Percentiles rank a stretch among this genome's conserved stretches.
These are phyloP conservation scores for Acomys russatus DNA, from an alignment of 2,797 vertebrate genomes.

Conservation along the genomic window DNA sequence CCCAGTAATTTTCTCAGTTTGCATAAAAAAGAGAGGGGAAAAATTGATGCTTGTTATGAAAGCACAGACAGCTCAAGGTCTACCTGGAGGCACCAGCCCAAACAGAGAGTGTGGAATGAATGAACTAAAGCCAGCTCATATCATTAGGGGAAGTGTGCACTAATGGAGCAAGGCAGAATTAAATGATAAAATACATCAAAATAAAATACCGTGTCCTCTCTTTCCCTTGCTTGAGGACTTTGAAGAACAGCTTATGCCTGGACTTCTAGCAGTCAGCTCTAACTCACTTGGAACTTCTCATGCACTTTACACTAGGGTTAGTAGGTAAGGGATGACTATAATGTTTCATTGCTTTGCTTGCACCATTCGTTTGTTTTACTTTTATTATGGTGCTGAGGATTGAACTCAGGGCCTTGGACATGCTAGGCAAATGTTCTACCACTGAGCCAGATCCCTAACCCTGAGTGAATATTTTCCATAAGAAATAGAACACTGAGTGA, in stretches of 20 bases:
- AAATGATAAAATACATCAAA: constrained; percentile 42
- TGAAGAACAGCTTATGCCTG: constrained; percentile 3
- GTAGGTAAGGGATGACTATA: not conserved
- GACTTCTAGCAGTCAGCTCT: not conserved
- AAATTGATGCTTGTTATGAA: not conserved
- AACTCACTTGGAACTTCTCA: not conserved
- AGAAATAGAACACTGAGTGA: constrained; percentile 40
- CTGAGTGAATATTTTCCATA: not conserved
- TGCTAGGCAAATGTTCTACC: not conserved
- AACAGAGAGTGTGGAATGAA: not conserved
- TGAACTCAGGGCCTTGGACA: not conserved
- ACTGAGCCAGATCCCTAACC: not conserved
- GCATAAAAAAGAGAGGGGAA: constrained; percentile 8
- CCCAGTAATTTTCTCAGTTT: constrained; percentile 9
- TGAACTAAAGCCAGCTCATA: not conserved
- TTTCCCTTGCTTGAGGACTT: not conserved
- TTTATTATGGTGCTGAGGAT: not conserved
- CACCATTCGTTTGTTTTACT: not conserved
- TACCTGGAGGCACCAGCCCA: not conserved
- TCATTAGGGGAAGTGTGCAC: not conserved
- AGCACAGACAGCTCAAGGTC: not conserved
- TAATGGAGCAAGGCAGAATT: constrained; percentile 16
- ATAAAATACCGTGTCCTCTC: not conserved
- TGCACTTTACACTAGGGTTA: not conserved
- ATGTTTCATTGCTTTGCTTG: not conserved